phyloP scores from a whole-genome alignment of 2,888 invertebrate species.

The Trichopria drosophilae region DNA sequence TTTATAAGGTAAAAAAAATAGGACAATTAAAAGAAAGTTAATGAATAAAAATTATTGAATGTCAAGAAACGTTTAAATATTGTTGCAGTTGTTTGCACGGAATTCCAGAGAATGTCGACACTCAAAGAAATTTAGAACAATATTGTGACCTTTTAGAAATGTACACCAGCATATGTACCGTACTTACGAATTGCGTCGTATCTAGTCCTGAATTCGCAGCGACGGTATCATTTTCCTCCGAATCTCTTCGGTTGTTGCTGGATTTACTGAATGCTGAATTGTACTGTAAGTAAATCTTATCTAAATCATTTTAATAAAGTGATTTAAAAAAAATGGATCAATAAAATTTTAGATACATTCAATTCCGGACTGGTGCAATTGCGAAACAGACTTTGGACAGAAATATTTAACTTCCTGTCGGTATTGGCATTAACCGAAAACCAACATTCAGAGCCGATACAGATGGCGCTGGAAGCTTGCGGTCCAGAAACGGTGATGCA shows the following conservation, averaged over 20 bases:
- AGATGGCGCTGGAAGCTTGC: conserved; percentile 44
- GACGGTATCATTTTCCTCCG: conserved; percentile 58
- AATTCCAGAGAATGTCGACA: conserved; percentile 52
- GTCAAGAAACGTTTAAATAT: conserved; percentile 6
- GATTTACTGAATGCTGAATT: conserved; percentile 57
- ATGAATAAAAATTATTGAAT: neutral
- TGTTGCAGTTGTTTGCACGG: conserved; percentile 55
- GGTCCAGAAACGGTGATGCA: conserved; percentile 41
- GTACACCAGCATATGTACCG: conserved; percentile 59
- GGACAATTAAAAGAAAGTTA: too few relatives aligned
- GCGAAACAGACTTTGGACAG: conserved; percentile 60
- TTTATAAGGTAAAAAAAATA: conserved; percentile 62
- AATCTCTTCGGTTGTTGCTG: conserved; percentile 58
- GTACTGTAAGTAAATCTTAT: conserved; percentile 56
- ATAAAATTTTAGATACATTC: conserved; percentile 48
- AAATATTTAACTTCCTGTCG: conserved; percentile 59
- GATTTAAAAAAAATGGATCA: conserved; percentile 10
- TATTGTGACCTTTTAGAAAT: conserved; percentile 61
- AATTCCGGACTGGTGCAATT: conserved; percentile 56
- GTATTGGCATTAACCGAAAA: conserved; percentile 52
- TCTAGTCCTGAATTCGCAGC: conserved; percentile 55
- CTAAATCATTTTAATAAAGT: neutral
- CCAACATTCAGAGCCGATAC: conserved; percentile 49
- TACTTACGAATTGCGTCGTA: conserved; percentile 57
- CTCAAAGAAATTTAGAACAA: conserved; percentile 54